A percentile compares a stretch with the other conserved stretches of the same genome.
These are phyloP conservation scores for Bombus haemorrhoidalis DNA, from an alignment of 1,140 invertebrate genomes.

Conservation along the genomic window DNA sequence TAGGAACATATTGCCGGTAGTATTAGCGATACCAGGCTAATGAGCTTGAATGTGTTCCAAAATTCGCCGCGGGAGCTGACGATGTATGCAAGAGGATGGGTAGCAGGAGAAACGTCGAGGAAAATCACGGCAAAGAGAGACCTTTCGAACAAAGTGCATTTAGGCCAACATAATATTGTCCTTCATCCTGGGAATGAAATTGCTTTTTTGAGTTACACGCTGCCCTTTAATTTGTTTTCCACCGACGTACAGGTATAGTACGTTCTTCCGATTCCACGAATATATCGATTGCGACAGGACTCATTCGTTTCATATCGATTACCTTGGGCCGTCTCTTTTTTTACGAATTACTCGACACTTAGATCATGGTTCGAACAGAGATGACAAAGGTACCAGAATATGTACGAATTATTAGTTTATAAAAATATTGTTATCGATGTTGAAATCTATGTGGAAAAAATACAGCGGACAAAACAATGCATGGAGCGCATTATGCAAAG, in stretches of 20 bases:
- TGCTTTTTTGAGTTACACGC: constrained; percentile 28
- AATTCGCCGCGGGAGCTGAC: neutral
- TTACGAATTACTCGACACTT: too few species aligned
- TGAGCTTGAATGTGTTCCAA: constrained; percentile 51
- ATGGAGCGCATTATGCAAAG: neutral
- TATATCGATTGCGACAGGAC: neutral
- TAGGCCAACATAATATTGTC: constrained; percentile 41
- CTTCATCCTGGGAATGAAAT: constrained; percentile 39
- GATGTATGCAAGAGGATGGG: too few species aligned
- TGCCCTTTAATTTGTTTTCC: constrained; percentile 21
- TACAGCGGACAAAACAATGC: neutral
- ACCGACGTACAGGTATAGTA: neutral
- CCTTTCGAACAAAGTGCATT: constrained; percentile 25
- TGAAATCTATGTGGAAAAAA: neutral
- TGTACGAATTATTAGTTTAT: neutral
- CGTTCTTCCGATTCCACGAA: neutral
- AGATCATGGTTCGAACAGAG: too few species aligned
- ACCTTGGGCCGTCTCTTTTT: too few species aligned
- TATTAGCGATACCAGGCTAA: constrained; percentile 45
- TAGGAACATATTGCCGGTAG: constrained; percentile 21
- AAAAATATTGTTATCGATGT: too few species aligned
- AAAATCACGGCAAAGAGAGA: neutral
- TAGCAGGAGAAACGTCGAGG: neutral
- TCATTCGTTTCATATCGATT: neutral
- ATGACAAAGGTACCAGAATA: neutral